phyloP scores from a whole-genome alignment of 2,113 vertebrate species.

The Poicephalus gulielmi region DNA sequence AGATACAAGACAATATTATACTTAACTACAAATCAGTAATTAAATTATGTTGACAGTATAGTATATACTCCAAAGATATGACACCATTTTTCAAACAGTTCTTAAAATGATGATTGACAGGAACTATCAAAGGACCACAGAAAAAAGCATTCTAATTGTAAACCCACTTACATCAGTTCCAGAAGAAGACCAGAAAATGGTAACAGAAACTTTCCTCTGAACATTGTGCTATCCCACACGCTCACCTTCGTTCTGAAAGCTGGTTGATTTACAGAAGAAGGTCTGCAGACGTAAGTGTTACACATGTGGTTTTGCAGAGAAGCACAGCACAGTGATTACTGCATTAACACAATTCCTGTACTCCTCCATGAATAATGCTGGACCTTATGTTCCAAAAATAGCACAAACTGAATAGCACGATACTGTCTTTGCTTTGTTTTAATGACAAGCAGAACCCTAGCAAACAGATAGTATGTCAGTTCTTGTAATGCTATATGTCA shows the following conservation, averaged over 20 bases:
- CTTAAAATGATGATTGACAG: background rate
- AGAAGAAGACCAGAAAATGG: background rate
- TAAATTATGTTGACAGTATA: background rate
- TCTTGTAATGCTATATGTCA: slow-evolving; percentile 59
- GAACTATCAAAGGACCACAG: background rate
- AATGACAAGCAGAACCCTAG: slow-evolving; percentile 38
- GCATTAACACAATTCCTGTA: background rate
- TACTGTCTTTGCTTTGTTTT: background rate
- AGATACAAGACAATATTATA: background rate
- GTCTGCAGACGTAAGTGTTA: background rate
- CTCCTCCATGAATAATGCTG: background rate
- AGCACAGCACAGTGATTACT: background rate
- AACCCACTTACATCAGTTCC: background rate
- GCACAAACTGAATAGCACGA: background rate
- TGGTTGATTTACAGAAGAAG: background rate
- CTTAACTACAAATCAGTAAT: background rate
- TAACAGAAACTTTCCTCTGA: background rate
- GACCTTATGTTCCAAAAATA: background rate
- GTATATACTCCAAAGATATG: background rate
- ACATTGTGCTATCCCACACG: background rate
- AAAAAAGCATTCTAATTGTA: background rate
- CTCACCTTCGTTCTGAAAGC: background rate
- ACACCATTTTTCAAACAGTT: background rate
- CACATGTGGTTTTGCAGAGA: background rate
- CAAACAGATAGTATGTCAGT: slow-evolving; percentile 46